Evolutionary conservation across 1,140 invertebrate species (phyloP).

Genomic region (Leptestheria dahalacensis): DNA sequence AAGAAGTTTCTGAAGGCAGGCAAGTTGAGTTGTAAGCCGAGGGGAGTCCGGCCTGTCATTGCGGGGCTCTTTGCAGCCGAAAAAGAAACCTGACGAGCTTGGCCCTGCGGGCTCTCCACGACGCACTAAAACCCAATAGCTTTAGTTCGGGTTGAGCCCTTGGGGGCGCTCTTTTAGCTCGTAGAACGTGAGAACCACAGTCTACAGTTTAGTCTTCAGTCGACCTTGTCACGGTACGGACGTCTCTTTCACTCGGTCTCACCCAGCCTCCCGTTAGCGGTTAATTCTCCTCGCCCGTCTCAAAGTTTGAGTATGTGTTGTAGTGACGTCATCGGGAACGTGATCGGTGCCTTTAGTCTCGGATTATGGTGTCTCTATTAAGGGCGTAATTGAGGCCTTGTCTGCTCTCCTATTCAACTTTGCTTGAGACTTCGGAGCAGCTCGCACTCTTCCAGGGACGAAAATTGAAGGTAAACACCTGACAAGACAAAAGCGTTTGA

Average conservation of each 20-base stretch:
- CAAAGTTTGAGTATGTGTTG: no score
- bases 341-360: neutral
- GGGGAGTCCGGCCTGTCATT: slow-evolving; percentile 13
- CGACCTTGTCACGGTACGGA: neutral
- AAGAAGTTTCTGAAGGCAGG: neutral
- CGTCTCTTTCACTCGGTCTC: no score
- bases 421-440: no score
- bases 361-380: neutral
- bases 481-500: neutral
- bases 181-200: neutral
- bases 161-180: neutral
- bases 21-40: slow-evolving; percentile 14
- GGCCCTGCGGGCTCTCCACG: no score
- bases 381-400: neutral
- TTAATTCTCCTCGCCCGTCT: no score
- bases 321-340: neutral
- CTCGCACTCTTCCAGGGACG: neutral
- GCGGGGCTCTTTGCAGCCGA: neutral
- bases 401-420: neutral
- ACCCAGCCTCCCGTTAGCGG: no score
- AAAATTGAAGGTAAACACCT: neutral
- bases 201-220: neutral
- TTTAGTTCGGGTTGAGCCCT: neutral
- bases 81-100: neutral
- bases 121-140: no score